Percentiles rank a stretch among this genome's conserved stretches.
Conservation (phyloP, 2,888 invertebrate species). For the Spodoptera exigua region DNA sequence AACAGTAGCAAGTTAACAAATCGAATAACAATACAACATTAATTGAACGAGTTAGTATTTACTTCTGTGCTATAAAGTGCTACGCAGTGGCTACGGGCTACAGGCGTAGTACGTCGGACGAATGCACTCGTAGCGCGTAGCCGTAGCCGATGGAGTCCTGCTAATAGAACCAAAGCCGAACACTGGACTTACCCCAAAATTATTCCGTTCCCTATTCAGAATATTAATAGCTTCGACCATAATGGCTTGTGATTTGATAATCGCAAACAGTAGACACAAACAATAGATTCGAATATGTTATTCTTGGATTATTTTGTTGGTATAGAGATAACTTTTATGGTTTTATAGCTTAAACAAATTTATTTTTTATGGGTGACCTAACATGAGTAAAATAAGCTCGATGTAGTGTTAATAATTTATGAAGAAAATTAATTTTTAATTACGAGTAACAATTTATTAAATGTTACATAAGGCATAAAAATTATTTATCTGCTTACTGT, state of each 20-base stretch:
- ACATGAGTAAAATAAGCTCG: too few relatives aligned
- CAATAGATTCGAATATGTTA: conserved; percentile 45
- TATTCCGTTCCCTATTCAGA: conserved; percentile 72
- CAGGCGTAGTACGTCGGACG: conserved; percentile 25
- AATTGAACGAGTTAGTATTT: conserved; percentile 35
- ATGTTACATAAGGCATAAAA: too few relatives aligned
- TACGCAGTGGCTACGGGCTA: conserved; percentile 47
- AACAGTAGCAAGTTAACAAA: conserved; percentile 25
- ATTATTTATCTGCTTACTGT: too few relatives aligned
- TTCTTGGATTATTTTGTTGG: conserved; percentile 27
- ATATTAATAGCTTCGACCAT: conserved; percentile 71
- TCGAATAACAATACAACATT: conserved; percentile 33
- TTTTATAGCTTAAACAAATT: conserved; percentile 1
- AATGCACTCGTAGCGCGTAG: conserved; percentile 28
- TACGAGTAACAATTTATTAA: too few relatives aligned
- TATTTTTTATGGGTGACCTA: too few relatives aligned
- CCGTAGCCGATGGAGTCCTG: conserved; percentile 32
- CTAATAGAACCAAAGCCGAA: conserved; percentile 38
- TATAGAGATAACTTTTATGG: conserved; percentile 24
- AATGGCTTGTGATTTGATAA: conserved; percentile 72
- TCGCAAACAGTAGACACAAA: conserved; percentile 64
- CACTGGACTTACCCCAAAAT: conserved; percentile 68
- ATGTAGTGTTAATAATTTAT: too few relatives aligned
- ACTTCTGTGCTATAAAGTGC: conserved; percentile 41
- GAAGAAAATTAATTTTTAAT: too few relatives aligned